Evolutionary conservation across 2,113 vertebrate genomes (phyloP).

Genomic region (Microcebus tavaratra): DNA sequence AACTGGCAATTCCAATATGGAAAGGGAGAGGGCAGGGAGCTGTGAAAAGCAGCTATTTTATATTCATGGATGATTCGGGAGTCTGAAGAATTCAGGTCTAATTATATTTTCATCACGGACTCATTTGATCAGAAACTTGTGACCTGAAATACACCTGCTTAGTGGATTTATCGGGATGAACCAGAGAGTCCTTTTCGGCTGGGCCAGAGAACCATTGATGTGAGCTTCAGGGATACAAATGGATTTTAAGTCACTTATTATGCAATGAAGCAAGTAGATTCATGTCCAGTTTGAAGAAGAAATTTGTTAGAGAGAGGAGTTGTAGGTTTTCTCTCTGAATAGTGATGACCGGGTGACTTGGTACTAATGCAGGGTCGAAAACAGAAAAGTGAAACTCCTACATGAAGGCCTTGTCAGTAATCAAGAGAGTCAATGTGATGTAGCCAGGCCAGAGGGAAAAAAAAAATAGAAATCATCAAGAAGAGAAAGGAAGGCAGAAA

Average conservation of each 20-base stretch:
- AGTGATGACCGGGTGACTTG: not conserved
- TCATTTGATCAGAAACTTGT: slow-evolving; percentile 62
- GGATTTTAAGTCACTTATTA: slow-evolving; percentile 41
- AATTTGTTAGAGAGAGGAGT: not conserved
- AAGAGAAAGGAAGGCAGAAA: not conserved
- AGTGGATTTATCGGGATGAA: slow-evolving; percentile 59
- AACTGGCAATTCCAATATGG: slow-evolving; percentile 41
- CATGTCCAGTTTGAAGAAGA: not conserved
- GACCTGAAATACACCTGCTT: slow-evolving; percentile 51
- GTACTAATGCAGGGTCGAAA: not conserved
- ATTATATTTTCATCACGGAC: slow-evolving; percentile 69
- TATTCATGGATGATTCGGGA: slow-evolving; percentile 56
- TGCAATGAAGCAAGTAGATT: slow-evolving; percentile 32
- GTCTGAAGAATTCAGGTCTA: slow-evolving; percentile 58
- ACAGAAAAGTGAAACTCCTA: not conserved
- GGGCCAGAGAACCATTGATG: slow-evolving; percentile 35
- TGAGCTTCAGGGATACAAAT: slow-evolving; percentile 44
- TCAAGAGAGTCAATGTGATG: not conserved
- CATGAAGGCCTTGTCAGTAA: not conserved
- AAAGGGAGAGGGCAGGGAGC: not conserved
- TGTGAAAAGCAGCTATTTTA: slow-evolving; percentile 25
- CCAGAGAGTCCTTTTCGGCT: slow-evolving; percentile 42
- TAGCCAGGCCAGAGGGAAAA: not conserved
- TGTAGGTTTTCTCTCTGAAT: not conserved
- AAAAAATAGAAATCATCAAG: not conserved